Evolutionary conservation across 2,888 invertebrate genomes (phyloP), one percentile per base, ranked within the genome.

Genomic region (Coelinius sp.): DNA sequence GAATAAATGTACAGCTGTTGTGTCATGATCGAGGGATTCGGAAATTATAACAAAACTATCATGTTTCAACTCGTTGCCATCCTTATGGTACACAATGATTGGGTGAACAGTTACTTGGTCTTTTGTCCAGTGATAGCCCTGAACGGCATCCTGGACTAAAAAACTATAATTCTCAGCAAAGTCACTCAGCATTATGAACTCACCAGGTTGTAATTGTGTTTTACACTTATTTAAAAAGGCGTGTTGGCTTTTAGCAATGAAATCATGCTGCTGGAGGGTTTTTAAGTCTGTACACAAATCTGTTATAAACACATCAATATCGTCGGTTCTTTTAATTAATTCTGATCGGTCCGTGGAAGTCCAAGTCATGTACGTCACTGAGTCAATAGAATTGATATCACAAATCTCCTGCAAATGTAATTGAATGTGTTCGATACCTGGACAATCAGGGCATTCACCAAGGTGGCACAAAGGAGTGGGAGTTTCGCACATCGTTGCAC

Each of bases 401-500:
- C 17, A 49, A 2, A 49, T 7, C 14, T 20, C 17, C 17, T 49
- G 2, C 3, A 49, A 49, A 20, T 7, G 20, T 2, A 20, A 7
- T 2, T 7, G 10, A 66, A 52, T 49, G 24, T 24, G 8, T 8
- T 12, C 52, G 7, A n/a, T 14, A 25, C 35, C 49, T 5, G 52
- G 49, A 49, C 66, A 66, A 4, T 66, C 22, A 12, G 6, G n/a
- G 31, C 66, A 66, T 17, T 8, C 44, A 27, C 41, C 17, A n/a
- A 66, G 25, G 10, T 66, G 22, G 24, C 25, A 49, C 8, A 22
- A 5, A 5, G 41, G 27, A 49, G 4, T 17, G 5, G 49, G n/a
- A n/a, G 20, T 46, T 65, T 65, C 65, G 14, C 65, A 65, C 14
- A 20, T 65, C 65, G 44, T 44, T 44, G 1, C 4, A 1, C 14